Evolutionary conservation across 2,888 invertebrate genomes (phyloP).

Genomic region (Caenorhabditis drosophilae): DNA sequence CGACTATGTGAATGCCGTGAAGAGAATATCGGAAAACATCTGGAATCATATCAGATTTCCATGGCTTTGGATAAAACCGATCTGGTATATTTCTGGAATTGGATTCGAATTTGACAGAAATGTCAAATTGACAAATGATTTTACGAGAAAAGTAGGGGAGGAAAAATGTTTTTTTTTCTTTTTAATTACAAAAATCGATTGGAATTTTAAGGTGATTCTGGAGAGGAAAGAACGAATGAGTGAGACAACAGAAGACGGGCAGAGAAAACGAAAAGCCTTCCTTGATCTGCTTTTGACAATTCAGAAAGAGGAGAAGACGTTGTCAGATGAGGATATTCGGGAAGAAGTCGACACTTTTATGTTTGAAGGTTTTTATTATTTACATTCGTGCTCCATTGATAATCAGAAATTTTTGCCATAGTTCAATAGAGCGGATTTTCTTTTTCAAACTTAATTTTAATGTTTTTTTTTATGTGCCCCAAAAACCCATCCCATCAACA

Average conservation of each 20-base stretch:
- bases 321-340: conserved; percentile 71
- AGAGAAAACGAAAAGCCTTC: conserved; percentile 67
- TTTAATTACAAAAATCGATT: not conserved
- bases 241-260: conserved; percentile 6
- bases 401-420: too few relatives aligned
- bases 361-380: conserved; percentile 70
- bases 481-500: too few relatives aligned
- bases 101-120: conserved; percentile 42
- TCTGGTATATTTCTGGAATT: conserved; percentile 75
- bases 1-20: conserved; percentile 57
- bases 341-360: conserved; percentile 71
- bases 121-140: conserved; percentile 43
- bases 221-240: conserved; percentile 28
- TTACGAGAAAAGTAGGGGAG: conserved; percentile 44
- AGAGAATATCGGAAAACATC: conserved; percentile 47
- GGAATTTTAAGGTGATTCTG: conserved; percentile 22
- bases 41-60: conserved; percentile 69
- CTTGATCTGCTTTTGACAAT: conserved; percentile 72
- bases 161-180: not conserved
- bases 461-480: too few relatives aligned
- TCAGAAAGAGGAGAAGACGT: conserved; percentile 62
- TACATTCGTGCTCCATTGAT: too few relatives aligned
- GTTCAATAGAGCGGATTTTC: too few relatives aligned
- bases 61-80: conserved; percentile 67
- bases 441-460: too few relatives aligned